These are phyloP conservation scores for Delichon dasypus DNA, from an alignment of 2,797 vertebrate species.

Conservation along the genomic window DNA sequence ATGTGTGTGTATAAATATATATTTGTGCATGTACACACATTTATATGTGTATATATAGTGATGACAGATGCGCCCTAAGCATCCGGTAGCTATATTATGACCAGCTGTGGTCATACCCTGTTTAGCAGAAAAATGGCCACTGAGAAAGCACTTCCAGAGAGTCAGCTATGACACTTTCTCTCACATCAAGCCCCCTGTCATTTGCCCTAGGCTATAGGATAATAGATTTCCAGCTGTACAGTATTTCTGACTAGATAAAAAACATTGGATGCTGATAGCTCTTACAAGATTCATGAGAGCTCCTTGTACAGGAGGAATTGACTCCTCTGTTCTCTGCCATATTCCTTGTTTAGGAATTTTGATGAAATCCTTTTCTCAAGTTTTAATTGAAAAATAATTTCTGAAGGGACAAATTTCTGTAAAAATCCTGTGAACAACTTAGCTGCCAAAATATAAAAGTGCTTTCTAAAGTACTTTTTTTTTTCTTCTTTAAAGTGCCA, in stretches of 20 bases:
- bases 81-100: not conserved
- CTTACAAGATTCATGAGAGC: not conserved
- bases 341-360: not conserved
- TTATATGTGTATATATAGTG: fast-evolving
- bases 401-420: not conserved
- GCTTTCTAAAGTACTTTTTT: not conserved
- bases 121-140: not conserved
- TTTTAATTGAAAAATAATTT: not conserved
- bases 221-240: not conserved
- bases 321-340: not conserved
- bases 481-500: not conserved
- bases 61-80: not conserved
- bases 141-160: not conserved
- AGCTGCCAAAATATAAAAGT: not conserved
- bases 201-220: not conserved
- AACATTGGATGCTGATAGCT: not conserved
- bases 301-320: not conserved
- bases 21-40: too few relatives aligned
- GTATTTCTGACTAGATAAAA: not conserved
- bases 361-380: not conserved
- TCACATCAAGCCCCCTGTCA: not conserved
- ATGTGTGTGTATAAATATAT: too few relatives aligned
- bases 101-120: not conserved
- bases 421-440: not conserved
- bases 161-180: not conserved